Conservation (phyloP, 2,797 vertebrate genomes). For the Takifugu rubripes region DNA sequence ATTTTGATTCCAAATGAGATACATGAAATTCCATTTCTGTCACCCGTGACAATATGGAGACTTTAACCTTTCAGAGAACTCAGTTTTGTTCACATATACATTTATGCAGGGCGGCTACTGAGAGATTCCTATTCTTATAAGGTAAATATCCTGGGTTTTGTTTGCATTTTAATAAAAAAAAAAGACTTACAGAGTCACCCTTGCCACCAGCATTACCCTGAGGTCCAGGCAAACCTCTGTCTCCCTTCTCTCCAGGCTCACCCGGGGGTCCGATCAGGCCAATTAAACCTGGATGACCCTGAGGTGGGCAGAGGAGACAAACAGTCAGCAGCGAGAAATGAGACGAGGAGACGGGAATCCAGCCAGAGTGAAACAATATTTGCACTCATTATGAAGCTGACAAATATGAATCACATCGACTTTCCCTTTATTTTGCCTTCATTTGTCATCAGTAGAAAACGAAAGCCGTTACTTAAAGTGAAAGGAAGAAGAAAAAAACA, state of each 20-base stretch:
- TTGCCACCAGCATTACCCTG: slow-evolving; percentile 88
- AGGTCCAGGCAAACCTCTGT: slow-evolving; percentile 90
- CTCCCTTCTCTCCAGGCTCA: slow-evolving; percentile 84
- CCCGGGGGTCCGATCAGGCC: slow-evolving; percentile 82
- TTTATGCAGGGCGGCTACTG: slow-evolving; percentile 7
- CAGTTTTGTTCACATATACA: slow-evolving; percentile 1
- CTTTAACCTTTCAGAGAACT: background rate
- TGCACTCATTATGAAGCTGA: too few relatives aligned
- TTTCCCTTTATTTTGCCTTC: slow-evolving; percentile 12
- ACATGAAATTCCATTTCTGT: background rate
- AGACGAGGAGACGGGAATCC: slow-evolving; percentile 6
- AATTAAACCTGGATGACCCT: slow-evolving; percentile 84
- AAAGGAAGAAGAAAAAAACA: slow-evolving; percentile 19
- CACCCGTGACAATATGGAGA: background rate
- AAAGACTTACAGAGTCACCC: slow-evolving; percentile 86
- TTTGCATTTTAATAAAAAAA: slow-evolving; percentile 1
- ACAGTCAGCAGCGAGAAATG: background rate
- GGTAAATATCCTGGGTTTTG: too few relatives aligned
- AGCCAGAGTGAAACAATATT: background rate
- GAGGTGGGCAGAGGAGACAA: background rate
- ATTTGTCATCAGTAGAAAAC: slow-evolving; percentile 11
- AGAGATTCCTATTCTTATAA: slow-evolving; percentile 4
- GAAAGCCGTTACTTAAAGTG: slow-evolving; percentile 8
- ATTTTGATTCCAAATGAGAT: slow-evolving; percentile 2
- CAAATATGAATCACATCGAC: background rate